Evolutionary conservation across 2,888 invertebrate genomes (phyloP).

Genomic region (Leptogaster cylindrica): DNA sequence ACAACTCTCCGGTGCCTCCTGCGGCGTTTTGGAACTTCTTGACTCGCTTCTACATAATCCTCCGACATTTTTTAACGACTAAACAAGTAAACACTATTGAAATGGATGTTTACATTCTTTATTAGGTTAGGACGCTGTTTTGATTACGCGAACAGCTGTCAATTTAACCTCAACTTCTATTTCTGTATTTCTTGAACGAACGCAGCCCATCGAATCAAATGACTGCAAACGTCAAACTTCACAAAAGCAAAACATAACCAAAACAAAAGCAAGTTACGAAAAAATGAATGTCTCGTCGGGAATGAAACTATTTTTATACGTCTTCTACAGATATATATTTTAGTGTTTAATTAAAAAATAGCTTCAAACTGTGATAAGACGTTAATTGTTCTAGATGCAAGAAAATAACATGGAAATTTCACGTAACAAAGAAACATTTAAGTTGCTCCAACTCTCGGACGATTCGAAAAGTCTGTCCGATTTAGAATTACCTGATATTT

Average conservation of each 20-base stretch:
- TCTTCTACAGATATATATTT: not conserved
- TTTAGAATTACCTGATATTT: conserved; percentile 48
- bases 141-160: not conserved
- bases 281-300: not conserved
- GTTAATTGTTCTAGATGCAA: not conserved
- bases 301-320: conserved; percentile 14
- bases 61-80: conserved; percentile 21
- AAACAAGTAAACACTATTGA: not conserved
- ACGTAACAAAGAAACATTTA: conserved; percentile 68
- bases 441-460: conserved; percentile 68
- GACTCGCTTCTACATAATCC: conserved; percentile 39
- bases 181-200: no score
- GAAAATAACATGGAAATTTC: conserved; percentile 49
- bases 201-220: not conserved
- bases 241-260: conserved; percentile 33
- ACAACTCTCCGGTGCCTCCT: conserved; percentile 14
- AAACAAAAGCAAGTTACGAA: not conserved
- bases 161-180: no score
- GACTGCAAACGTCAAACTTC: conserved; percentile 11
- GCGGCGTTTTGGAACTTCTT: not conserved
- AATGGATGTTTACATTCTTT: not conserved
- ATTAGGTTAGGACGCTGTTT: not conserved
- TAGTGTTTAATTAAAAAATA: not conserved
- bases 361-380: conserved; percentile 15
- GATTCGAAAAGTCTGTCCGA: conserved; percentile 63